Percentiles rank a stretch among this genome's conserved stretches.
These are phyloP conservation scores for Taxidea taxus DNA, from an alignment of 2,113 vertebrate species.

Conservation along the genomic window DNA sequence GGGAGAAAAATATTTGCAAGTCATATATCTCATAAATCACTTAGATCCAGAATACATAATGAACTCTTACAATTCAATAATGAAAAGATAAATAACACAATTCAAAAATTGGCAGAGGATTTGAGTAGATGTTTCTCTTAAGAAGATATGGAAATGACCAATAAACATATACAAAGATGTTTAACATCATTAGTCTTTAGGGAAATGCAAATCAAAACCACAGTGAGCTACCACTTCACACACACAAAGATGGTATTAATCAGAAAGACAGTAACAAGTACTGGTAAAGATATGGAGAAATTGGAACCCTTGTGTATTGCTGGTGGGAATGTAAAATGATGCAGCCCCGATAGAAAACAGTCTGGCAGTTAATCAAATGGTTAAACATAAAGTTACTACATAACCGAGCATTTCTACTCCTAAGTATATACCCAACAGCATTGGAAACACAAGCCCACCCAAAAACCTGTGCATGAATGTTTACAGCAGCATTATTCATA, in stretches of 20 bases:
- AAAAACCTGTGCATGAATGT: neutral
- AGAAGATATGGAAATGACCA: neutral
- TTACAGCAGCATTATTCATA: neutral
- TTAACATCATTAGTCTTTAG: neutral
- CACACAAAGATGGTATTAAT: neutral
- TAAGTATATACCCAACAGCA: neutral
- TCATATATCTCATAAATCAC: neutral
- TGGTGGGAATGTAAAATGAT: neutral
- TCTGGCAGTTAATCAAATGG: neutral
- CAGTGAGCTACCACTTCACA: neutral
- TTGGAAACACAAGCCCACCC: neutral
- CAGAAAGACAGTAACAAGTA: neutral
- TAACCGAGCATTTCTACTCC: neutral
- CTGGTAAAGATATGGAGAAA: neutral
- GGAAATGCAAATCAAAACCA: constrained; percentile 6
- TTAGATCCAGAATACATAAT: neutral
- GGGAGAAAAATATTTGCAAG: neutral
- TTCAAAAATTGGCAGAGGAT: neutral
- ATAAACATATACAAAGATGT: neutral
- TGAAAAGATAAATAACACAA: neutral
- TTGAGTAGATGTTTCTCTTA: neutral
- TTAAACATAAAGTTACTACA: neutral
- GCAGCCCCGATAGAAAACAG: neutral
- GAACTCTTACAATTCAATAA: neutral
- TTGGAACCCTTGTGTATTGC: neutral